Conservation (phyloP, 2,888 invertebrate genomes). For the Pyrgus malvae region DNA sequence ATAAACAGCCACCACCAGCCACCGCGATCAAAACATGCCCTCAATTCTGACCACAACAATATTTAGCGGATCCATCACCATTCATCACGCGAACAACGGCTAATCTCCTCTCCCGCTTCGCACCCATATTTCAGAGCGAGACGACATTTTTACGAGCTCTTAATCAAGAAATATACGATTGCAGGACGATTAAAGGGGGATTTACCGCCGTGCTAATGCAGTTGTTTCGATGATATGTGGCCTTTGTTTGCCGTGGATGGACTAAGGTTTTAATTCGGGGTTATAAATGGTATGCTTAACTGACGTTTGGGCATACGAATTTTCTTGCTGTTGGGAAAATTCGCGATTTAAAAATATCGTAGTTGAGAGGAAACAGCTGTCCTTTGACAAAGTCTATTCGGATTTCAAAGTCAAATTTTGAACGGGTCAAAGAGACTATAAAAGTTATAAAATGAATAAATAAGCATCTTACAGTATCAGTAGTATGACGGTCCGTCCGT, state of each 20-base stretch:
- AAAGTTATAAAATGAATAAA: too few species aligned
- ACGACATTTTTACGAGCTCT: slow-evolving; percentile 75
- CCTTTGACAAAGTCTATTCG: too few species aligned
- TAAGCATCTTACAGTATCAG: too few species aligned
- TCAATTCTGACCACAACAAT: slow-evolving; percentile 18
- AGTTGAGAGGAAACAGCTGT: too few species aligned
- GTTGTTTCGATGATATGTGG: slow-evolving; percentile 60
- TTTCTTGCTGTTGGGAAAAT: background rate
- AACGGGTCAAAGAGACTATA: too few species aligned
- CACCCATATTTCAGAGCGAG: slow-evolving; percentile 62
- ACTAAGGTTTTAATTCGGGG: slow-evolving; percentile 15
- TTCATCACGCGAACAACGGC: slow-evolving; percentile 31
- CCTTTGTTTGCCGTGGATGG: slow-evolving; percentile 37
- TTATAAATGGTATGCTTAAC: slow-evolving; percentile 17
- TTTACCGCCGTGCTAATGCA: slow-evolving; percentile 71
- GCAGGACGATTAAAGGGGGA: slow-evolving; percentile 68
- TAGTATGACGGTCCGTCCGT: too few species aligned
- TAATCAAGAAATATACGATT: slow-evolving; percentile 74
- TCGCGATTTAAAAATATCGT: too few species aligned
- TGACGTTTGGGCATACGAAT: background rate
- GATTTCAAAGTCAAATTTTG: too few species aligned
- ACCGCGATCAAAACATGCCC: slow-evolving; percentile 1
- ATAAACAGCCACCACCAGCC: background rate
- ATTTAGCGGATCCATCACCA: slow-evolving; percentile 31
- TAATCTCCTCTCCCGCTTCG: slow-evolving; percentile 57